Base-by-base conservation (phyloP, 2,113 vertebrate species). In the Petrocephalus zakoni region DNA sequence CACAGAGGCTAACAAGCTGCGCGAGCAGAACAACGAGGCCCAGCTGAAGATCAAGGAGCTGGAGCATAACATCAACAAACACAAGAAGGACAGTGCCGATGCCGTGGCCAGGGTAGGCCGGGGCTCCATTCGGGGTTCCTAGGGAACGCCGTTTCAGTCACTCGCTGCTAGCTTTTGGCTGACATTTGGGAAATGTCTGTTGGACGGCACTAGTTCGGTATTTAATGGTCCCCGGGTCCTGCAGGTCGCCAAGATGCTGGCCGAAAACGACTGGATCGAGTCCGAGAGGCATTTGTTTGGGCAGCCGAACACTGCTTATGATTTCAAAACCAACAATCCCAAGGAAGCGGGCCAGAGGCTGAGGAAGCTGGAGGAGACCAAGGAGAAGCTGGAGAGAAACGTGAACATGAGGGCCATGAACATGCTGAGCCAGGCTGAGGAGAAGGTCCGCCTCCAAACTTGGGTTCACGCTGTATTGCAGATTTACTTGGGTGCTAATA, bases 191-290 rank as follows among this genome's bases (percentile, higher is more conserved):
- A 72, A 8, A 51, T 25, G 19, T 82, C 19, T 6, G n/a, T 7
- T 78, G 72, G 72, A 42, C 15, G 19, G 72, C 34, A 42, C 34
- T 21, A 42, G 34, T 37, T 78, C 17, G 0, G 72, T 78, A 78
- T 78, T 78, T 78, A 78, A 42, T 42, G 34, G 72, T 42, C 34
- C 25, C 55, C 6, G 85, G 81, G 55, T 52, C 10, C n/a, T 6
- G 90, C 92, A 99, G 98, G 95, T 99, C 42, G 90, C 93, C 29
- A 96, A 95, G 87, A 97, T 99, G 97, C 92, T 99, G 91, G 92
- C 96, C 88, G 96, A 99, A n/a, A 90, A 99, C n/a, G 94, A 97
- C 81, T 99, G 98, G 98, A 99, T 99, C 94, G 92, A 92, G 19
- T 91, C 96, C 19, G 98, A 99, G 89, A 98, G 95, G n/a, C 89